Evolutionary conservation across 2,888 invertebrate genomes (phyloP).

Genomic region (Drosophila differens): DNA sequence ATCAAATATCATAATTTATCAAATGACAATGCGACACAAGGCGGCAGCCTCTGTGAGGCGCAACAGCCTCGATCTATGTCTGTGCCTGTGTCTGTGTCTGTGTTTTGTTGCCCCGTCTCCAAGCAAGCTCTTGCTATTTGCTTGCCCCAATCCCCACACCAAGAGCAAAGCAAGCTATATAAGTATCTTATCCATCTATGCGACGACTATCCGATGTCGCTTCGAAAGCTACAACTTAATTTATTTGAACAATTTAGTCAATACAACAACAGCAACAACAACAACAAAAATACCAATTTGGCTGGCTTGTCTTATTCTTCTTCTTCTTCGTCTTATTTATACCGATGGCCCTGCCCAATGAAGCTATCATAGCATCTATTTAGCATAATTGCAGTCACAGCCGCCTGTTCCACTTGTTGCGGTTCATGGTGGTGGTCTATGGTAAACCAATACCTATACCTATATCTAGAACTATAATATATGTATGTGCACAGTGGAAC

Average conservation of each 20-base stretch:
- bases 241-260: conserved; percentile 81
- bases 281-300: conserved; percentile 53
- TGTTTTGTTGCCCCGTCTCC: conserved; percentile 20
- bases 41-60: conserved; percentile 72
- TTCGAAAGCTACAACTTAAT: conserved; percentile 80
- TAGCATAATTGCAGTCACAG: conserved; percentile 72
- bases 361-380: conserved; percentile 73
- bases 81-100: not conserved
- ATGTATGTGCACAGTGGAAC: conserved; percentile 36
- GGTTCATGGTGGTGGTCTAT: conserved; percentile 51
- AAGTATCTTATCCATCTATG: conserved; percentile 10
- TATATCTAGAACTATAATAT: not conserved
- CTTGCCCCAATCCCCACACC: conserved; percentile 78
- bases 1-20: conserved; percentile 83
- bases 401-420: conserved; percentile 23
- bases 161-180: conserved; percentile 9
- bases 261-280: conserved; percentile 46
- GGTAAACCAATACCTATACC: conserved; percentile 5
- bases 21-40: conserved; percentile 78
- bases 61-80: conserved; percentile 57
- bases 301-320: conserved; percentile 63
- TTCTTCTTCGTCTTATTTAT: conserved; percentile 72
- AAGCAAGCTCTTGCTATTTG: conserved; percentile 56
- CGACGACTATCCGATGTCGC: conserved; percentile 35
- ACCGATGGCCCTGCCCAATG: conserved; percentile 64